Conservation (phyloP, 2,113 vertebrate genomes). For the Sebastes fasciatus region DNA sequence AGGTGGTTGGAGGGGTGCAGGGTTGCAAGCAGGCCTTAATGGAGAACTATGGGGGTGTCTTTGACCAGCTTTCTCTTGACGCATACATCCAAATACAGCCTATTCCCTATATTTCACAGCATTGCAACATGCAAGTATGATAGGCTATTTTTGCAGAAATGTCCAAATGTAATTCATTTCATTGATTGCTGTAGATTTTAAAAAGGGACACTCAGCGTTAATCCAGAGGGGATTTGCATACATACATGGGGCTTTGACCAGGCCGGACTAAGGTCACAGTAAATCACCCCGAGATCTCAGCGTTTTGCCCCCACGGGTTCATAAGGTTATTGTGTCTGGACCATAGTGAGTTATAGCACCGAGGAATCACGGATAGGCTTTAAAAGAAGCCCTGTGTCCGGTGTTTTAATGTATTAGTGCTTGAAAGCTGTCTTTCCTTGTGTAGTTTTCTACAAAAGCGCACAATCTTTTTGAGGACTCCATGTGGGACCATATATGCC, state of each 20-base stretch:
- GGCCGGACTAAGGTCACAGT: conserved; percentile 77
- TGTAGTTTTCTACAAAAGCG: conserved; percentile 57
- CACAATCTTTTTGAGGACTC: conserved; percentile 44
- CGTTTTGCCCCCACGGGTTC: conserved; percentile 78
- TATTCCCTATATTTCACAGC: background rate
- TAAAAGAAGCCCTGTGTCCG: conserved; percentile 62
- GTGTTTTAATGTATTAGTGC: conserved; percentile 65
- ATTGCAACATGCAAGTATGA: conserved; percentile 8
- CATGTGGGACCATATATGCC: conserved; percentile 62
- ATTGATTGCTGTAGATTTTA: conserved; percentile 67
- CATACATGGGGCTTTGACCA: conserved; percentile 72
- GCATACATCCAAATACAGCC: conserved; percentile 42
- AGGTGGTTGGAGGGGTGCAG: conserved; percentile 62
- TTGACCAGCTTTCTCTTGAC: conserved; percentile 61
- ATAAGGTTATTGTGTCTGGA: conserved; percentile 84
- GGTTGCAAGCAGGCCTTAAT: conserved; percentile 61
- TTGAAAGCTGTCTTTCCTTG: conserved; percentile 52
- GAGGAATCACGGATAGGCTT: conserved; percentile 77
- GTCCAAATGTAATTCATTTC: conserved; percentile 58
- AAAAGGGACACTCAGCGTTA: conserved; percentile 73
- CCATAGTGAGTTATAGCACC: conserved; percentile 81
- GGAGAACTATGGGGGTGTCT: conserved; percentile 64
- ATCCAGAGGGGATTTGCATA: conserved; percentile 79
- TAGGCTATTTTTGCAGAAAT: conserved; percentile 23
- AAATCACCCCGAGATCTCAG: conserved; percentile 83